Percentiles rank a stretch among this genome's conserved stretches.
phyloP scores from a whole-genome alignment of 2,797 vertebrate genomes.

The Rhinella marina region DNA sequence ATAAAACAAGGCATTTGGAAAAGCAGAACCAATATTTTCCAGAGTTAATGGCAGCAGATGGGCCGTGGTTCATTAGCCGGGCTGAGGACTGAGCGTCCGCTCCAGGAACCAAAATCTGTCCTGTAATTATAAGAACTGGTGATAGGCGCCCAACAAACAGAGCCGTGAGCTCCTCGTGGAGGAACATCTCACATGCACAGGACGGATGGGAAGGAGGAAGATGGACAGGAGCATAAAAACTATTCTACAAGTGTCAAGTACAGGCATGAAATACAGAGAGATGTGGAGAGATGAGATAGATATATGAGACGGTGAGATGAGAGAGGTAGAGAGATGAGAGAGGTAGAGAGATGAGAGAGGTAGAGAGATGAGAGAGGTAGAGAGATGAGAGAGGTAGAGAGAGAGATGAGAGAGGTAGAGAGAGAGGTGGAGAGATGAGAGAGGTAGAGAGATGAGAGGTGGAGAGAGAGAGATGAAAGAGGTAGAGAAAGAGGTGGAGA shows the following conservation, averaged over 20 bases:
- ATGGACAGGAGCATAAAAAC: not conserved
- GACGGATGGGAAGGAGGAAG: not conserved
- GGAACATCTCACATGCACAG: not conserved
- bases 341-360: too few relatives aligned
- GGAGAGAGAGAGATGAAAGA: too few relatives aligned
- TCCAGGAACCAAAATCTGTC: constrained; percentile 33
- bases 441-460: too few relatives aligned
- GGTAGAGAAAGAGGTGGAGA: too few relatives aligned
- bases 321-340: too few relatives aligned
- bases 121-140: constrained; percentile 18
- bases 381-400: too few relatives aligned
- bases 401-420: too few relatives aligned
- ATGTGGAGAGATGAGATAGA: too few relatives aligned
- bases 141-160: not conserved
- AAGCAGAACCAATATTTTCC: constrained; percentile 50
- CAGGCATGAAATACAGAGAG: not conserved
- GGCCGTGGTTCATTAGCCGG: constrained; percentile 47
- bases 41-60: constrained; percentile 47
- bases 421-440: too few relatives aligned
- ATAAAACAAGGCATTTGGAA: constrained; percentile 3
- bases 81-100: constrained; percentile 6
- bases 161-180: not conserved
- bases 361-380: too few relatives aligned
- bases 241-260: not conserved
- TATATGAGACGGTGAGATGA: accelerated